Evolutionary conservation across 2,113 vertebrate species (phyloP), one percentile per base, ranked within the genome.

Genomic region (Argyrosomus japonicus): DNA sequence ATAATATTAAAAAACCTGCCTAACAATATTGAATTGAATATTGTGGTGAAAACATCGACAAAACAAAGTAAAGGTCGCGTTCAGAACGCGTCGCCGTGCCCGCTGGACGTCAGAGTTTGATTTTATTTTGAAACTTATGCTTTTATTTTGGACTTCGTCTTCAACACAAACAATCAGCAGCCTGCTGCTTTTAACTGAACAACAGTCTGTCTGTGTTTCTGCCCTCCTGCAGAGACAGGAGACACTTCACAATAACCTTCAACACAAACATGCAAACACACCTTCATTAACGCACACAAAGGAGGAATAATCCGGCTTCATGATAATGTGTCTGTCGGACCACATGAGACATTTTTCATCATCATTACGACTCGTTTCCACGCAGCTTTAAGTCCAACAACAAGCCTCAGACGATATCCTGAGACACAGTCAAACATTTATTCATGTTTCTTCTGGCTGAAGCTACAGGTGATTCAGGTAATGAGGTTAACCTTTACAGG

Each of bases 381-480:
- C 14, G 5, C 3, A 3, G 6, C 12, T 45, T 2, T 15, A 51
- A 27, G 32, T 50, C 45, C 2, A 32, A 53, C 48, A 32, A 36
- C 4, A 12, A 56, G 68, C 51, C 10, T 40, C 32, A 54, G 50
- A 70, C 51, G 11, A 23, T 6, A 36, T 36, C 48, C 50, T 3
- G 47, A 50, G 45, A 29, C 5, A 18, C 2, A 13, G 19, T 1
- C n/a, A 50, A 32, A 53, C 48, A 9, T 13, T 53, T 36, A 51
- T 8, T 68, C 65, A 21, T 51, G 67, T 21, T 70, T 54, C 29
- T 5, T 21, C 25, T 29, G 58, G 25, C 58, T 51, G 4, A 13
- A 68, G 27, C 48, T 68, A 32, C 67, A n/a, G 48, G 67, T 68
- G 67, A 7, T 32, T 53, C 50, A 70, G 50, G 68, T 40, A 70